A percentile compares a stretch with the other conserved stretches of the same genome.
Evolutionary conservation across 2,113 vertebrate genomes (phyloP).

Genomic region (Eira barbara): DNA sequence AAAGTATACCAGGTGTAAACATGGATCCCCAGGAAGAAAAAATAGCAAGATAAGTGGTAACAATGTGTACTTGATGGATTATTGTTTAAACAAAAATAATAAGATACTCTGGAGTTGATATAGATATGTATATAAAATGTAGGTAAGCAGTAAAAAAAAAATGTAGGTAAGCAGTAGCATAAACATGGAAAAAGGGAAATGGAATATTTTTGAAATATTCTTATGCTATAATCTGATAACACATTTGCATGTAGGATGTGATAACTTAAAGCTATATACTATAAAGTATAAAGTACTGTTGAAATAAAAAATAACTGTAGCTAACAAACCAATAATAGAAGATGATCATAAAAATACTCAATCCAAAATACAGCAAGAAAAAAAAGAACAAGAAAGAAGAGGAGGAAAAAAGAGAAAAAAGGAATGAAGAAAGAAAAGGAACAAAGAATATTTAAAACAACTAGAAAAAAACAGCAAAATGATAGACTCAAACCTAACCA

Average conservation of each 20-base stretch:
- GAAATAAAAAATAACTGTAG: not conserved
- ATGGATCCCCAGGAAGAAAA: not conserved
- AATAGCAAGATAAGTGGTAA: not conserved
- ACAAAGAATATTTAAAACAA: not conserved
- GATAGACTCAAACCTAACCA: not conserved
- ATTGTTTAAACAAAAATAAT: not conserved
- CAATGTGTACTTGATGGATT: not conserved
- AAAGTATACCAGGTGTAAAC: not conserved
- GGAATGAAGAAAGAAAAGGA: not conserved
- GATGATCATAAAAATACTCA: not conserved
- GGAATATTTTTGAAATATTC: not conserved
- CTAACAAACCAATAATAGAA: not conserved
- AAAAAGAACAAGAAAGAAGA: not conserved
- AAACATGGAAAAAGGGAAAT: not conserved
- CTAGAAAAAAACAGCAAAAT: not conserved
- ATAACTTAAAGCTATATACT: not conserved
- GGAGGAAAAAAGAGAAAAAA: not conserved
- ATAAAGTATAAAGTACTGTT: not conserved
- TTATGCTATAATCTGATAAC: not conserved
- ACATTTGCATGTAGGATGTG: not conserved
- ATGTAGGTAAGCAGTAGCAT: not conserved
- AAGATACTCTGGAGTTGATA: not conserved
- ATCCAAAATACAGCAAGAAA: not conserved
- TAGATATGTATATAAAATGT: not conserved
- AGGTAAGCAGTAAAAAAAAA: not conserved